Conservation (phyloP, 2,797 vertebrate genomes). For the Furcifer pardalis region DNA sequence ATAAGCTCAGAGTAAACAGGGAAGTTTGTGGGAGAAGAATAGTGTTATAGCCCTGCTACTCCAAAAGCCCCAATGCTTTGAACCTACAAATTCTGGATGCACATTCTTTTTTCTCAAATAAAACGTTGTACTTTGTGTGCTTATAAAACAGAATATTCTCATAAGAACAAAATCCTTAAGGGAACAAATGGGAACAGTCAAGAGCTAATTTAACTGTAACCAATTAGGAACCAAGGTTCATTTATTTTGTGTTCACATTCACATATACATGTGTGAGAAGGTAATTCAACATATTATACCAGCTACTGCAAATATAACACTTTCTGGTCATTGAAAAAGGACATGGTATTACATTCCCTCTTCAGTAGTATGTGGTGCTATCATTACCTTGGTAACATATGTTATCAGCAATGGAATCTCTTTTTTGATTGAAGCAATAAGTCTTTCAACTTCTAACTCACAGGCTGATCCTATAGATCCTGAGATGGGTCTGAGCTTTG, state of each 20-base stretch:
- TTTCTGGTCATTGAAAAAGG: not conserved
- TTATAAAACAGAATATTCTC: not conserved
- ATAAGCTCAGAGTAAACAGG: too few species aligned
- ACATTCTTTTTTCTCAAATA: not conserved
- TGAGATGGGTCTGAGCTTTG: conserved; percentile 4
- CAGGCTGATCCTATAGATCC: conserved; percentile 11
- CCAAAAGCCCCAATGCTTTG: too few species aligned
- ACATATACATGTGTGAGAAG: not conserved
- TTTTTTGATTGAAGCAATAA: conserved; percentile 37
- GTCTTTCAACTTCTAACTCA: conserved; percentile 28
- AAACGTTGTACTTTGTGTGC: not conserved
- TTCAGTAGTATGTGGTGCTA: not conserved
- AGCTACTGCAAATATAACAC: not conserved
- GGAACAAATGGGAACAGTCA: not conserved
- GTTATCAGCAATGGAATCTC: conserved; percentile 36
- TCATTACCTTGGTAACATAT: conserved; percentile 46
- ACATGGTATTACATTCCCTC: not conserved
- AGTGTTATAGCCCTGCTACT: too few species aligned
- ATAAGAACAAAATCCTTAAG: not conserved
- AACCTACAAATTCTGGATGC: not conserved
- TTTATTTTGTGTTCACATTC: not conserved
- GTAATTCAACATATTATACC: not conserved
- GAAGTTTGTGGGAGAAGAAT: too few species aligned
- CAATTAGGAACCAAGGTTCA: not conserved
- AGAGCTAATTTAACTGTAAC: not conserved